Percentiles rank a stretch among this genome's conserved stretches.
Conservation (phyloP, 2,888 invertebrate species). For the Caenorhabditis sp. region DNA sequence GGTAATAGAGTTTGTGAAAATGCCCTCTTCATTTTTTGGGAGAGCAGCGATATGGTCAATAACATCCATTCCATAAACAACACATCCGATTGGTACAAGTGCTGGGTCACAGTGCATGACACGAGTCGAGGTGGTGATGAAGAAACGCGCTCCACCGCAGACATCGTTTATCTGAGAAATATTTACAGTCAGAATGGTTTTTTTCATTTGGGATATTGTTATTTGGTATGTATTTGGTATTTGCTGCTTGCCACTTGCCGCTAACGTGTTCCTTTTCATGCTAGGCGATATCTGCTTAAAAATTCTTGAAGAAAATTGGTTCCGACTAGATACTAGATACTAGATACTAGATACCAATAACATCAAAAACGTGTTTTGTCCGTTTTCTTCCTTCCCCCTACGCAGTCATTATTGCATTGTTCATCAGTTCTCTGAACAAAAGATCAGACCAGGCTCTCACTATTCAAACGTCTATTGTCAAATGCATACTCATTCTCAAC, state of each 20-base stretch:
- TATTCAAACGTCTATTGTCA: too few relatives aligned
- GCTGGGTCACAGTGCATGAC: constrained; percentile 17
- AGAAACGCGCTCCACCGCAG: constrained; percentile 24
- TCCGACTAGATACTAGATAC: too few relatives aligned
- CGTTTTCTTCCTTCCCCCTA: neutral
- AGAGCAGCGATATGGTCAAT: constrained; percentile 2
- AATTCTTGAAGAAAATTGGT: too few relatives aligned
- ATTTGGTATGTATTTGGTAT: too few relatives aligned
- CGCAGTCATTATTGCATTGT: neutral
- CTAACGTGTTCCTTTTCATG: too few relatives aligned
- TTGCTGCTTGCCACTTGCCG: too few relatives aligned
- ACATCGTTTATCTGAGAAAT: constrained; percentile 22
- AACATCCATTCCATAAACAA: constrained; percentile 11
- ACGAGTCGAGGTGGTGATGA: constrained; percentile 8
- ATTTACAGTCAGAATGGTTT: neutral
- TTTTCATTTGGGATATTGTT: too few relatives aligned
- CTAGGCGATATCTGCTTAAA: too few relatives aligned
- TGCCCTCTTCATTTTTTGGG: neutral
- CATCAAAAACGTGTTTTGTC: neutral
- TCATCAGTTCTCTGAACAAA: neutral
- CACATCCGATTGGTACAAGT: constrained; percentile 22
- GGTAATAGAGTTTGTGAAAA: constrained; percentile 5
- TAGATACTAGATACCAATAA: neutral
- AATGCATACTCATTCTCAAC: too few relatives aligned
- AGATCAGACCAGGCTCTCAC: neutral